phyloP scores from a whole-genome alignment of 2,797 vertebrate species.

The Rhinophrynus dorsalis region DNA sequence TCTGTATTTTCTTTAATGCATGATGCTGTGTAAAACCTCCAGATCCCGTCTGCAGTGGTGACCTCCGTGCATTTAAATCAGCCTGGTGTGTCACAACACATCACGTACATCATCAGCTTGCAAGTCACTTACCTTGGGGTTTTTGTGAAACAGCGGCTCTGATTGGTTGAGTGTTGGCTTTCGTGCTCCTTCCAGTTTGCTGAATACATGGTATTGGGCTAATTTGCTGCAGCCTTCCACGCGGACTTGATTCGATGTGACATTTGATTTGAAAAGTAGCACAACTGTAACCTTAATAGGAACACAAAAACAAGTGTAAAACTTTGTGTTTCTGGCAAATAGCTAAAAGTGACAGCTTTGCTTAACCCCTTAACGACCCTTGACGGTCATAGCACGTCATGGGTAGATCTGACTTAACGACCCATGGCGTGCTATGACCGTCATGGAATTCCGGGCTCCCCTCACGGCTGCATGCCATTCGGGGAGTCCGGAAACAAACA shows the following conservation, averaged over 20 bases:
- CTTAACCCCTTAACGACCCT: no score
- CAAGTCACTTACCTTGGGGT: slow-evolving; percentile 75
- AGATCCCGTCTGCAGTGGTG: no score
- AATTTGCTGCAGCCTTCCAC: slow-evolving; percentile 58
- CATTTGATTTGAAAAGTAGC: slow-evolving; percentile 70
- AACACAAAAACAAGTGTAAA: neutral
- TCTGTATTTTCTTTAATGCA: no score
- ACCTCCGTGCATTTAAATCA: neutral
- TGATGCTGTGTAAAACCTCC: no score
- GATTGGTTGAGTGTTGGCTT: slow-evolving; percentile 63
- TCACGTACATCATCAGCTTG: slow-evolving; percentile 6
- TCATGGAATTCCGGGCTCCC: no score
- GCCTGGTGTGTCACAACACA: neutral
- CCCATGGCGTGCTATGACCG: no score
- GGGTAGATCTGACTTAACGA: no score
- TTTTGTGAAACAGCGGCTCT: slow-evolving; percentile 74
- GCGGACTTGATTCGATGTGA: slow-evolving; percentile 68
- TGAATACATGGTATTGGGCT: slow-evolving; percentile 71
- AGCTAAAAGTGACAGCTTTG: neutral
- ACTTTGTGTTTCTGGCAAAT: neutral
- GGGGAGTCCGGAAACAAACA: no score
- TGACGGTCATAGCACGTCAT: no score
- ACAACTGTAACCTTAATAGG: slow-evolving; percentile 68
- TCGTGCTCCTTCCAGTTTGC: slow-evolving; percentile 68
- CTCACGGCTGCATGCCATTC: no score